Base-by-base conservation (phyloP, 2,797 vertebrate genomes). In the Uromys caudimaculatus region DNA sequence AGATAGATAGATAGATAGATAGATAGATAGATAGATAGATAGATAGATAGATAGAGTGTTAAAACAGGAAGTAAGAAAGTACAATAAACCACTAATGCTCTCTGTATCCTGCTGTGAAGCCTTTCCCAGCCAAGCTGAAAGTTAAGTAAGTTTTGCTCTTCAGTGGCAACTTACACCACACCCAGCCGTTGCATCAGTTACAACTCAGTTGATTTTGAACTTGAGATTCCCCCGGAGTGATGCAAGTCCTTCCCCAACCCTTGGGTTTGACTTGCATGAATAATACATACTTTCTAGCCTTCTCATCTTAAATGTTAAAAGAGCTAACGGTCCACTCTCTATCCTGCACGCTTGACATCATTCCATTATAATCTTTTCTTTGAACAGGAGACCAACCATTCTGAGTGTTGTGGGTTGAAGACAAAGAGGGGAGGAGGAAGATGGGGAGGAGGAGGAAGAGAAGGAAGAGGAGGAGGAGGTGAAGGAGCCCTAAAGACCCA, bases 241-340 rank as follows among this genome's bases (percentile, higher is more conserved):
- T 35, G 50, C 7, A 27, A 67, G 32, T 13, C n/a, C 29, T 44
- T 60, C 41, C 41, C 19, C 73, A 27, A 38, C 41, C 35, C 35
- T 19, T 76, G 32, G 17, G 27, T 54, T 3, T 44, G 35, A 76
- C 16, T 79, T 89, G n/a, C 17, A 27, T 60, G 13, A 75, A 29
- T 75, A 41, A 24, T 60, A n/a, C 29, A 47, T 64, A 52, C 50
- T 89, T 75, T 52, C 54, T 96, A 58, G 44, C 17, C 64, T 47
- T 96, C 54, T 24, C 75, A 62, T n/a, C 32, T 67, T 82, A 52
- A 52, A 54, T 44, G 24, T 64, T 88, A 78, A 83, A 64, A 95
- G 32, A 71, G 38, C 17, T 73, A 93, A 83, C 10, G 14, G 52
- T 10, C 9, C 6, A n/a, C 17, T 14, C 4, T 7, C 19, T 76